These are phyloP conservation scores for Montipora foliosa DNA, from an alignment of 64 coral and sea anemone genomes.

Conservation along the genomic window DNA sequence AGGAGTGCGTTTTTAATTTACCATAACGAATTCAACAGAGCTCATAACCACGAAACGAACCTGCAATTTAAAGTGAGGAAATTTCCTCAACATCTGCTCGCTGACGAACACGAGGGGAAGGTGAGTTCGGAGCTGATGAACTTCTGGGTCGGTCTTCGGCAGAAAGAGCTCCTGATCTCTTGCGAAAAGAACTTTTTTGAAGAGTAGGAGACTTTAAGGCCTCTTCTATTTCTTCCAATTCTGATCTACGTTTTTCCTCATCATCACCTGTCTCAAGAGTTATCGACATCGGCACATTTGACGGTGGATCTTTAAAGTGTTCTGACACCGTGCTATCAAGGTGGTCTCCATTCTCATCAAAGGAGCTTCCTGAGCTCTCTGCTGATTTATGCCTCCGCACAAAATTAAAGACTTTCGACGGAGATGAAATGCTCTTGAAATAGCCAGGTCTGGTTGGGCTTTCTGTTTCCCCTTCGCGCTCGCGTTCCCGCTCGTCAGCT, in stretches of 20 bases:
- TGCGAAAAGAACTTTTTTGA: conserved; percentile 24
- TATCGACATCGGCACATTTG: background rate
- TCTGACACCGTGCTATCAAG: background rate
- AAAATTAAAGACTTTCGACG: conserved; percentile 27
- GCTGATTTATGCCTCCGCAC: background rate
- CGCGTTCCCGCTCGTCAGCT: background rate
- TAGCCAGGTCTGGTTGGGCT: background rate
- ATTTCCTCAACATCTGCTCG: background rate
- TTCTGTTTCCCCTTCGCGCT: background rate
- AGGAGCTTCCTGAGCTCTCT: background rate
- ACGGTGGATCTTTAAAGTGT: background rate
- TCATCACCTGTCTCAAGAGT: background rate
- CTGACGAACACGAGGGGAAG: background rate
- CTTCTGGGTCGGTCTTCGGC: conserved; percentile 30
- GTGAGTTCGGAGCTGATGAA: conserved; percentile 25
- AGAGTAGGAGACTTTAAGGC: conserved; percentile 48
- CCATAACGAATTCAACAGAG: no score
- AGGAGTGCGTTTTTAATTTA: no score
- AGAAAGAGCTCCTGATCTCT: conserved; percentile 18
- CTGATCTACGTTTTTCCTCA: background rate
- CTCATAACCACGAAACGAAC: background rate
- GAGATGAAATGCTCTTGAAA: conserved; percentile 34
- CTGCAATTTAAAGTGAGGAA: background rate
- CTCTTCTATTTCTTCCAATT: conserved; percentile 17
- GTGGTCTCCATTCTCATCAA: background rate